Percentiles rank a stretch among this genome's conserved stretches.
Evolutionary conservation across 2,797 vertebrate species (phyloP).

Genomic region (Varecia variegata): DNA sequence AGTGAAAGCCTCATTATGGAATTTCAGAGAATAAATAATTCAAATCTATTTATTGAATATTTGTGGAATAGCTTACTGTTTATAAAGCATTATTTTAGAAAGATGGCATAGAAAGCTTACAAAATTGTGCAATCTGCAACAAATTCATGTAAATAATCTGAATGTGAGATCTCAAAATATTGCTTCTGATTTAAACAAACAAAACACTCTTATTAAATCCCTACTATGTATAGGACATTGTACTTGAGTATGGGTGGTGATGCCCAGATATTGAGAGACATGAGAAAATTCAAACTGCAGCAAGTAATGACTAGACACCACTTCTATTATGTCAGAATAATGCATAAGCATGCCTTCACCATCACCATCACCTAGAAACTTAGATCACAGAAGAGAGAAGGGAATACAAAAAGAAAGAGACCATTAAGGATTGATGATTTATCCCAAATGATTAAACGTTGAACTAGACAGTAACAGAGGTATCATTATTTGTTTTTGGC

Average conservation of each 20-base stretch:
- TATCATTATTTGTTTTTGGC: background rate
- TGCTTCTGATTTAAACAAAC: background rate
- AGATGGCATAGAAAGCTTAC: background rate
- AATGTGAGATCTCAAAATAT: background rate
- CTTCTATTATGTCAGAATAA: background rate
- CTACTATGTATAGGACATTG: background rate
- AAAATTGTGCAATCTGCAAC: background rate
- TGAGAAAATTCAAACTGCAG: background rate
- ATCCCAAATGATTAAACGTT: background rate
- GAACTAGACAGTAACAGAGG: background rate
- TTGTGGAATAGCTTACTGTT: background rate
- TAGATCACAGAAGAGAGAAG: background rate
- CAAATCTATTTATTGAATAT: background rate
- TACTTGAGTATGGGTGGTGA: background rate
- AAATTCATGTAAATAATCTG: background rate
- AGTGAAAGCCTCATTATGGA: background rate
- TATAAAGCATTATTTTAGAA: background rate
- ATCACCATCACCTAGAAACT: background rate
- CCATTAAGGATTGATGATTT: background rate
- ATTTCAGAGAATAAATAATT: background rate
- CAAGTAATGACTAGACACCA: background rate
- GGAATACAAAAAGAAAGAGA: background rate
- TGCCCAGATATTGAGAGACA: background rate
- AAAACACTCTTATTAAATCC: background rate
- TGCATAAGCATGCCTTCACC: accelerated